phyloP scores from a whole-genome alignment of 2,797 vertebrate genomes.

The Propithecus deckenii region DNA sequence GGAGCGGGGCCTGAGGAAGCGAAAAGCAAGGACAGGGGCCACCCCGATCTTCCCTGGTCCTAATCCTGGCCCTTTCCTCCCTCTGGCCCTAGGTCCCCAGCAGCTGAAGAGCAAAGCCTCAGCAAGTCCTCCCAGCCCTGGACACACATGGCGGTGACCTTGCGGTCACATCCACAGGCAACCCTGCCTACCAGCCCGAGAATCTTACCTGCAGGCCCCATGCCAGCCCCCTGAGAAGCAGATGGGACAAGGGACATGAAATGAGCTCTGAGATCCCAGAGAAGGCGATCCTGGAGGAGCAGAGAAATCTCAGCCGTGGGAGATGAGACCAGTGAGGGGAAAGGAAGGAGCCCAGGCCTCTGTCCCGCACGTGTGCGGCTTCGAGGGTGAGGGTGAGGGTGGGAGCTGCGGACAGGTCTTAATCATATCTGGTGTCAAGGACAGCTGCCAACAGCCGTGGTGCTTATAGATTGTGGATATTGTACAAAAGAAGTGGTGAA shows the following conservation, averaged over 20 bases:
- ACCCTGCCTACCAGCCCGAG: background rate
- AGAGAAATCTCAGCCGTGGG: background rate
- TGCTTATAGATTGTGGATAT: background rate
- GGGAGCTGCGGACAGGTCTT: background rate
- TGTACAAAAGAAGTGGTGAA: background rate
- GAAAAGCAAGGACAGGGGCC: background rate
- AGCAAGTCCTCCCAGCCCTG: background rate
- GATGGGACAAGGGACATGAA: background rate
- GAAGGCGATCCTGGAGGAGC: background rate
- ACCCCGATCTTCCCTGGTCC: background rate
- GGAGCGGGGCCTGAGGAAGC: background rate
- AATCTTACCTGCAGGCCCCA: background rate
- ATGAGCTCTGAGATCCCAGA: background rate
- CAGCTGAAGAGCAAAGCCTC: background rate
- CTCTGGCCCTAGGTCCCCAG: background rate
- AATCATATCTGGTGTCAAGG: background rate
- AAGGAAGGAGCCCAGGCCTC: background rate
- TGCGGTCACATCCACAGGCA: background rate
- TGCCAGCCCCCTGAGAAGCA: background rate
- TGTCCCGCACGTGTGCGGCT: background rate
- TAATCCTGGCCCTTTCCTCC: background rate
- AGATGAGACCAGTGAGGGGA: background rate
- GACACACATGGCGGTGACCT: background rate
- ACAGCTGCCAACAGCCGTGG: background rate
- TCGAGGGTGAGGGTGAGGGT: background rate